Evolutionary conservation across 2,113 vertebrate species (phyloP).

Genomic region (Ahaetulla prasina): DNA sequence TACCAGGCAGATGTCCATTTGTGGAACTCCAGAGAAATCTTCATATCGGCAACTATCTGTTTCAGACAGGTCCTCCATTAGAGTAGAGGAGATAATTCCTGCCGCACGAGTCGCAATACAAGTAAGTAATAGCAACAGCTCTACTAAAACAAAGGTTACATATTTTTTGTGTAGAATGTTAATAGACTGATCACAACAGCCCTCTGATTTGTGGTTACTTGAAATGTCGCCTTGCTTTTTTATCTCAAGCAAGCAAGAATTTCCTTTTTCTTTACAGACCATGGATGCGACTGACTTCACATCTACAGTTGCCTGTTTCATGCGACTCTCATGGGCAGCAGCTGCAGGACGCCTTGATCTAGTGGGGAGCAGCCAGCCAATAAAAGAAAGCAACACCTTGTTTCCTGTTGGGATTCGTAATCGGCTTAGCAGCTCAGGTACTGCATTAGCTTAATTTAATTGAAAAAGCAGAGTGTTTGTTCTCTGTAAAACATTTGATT

Average conservation of each 20-base stretch:
- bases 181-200: not conserved
- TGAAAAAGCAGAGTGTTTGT: not conserved
- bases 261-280: slow-evolving; percentile 72
- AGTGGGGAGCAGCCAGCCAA: slow-evolving; percentile 93
- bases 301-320: slow-evolving; percentile 95
- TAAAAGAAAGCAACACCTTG: slow-evolving; percentile 90
- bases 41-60: slow-evolving; percentile 93
- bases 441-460: not conserved
- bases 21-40: slow-evolving; percentile 93
- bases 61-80: slow-evolving; percentile 94
- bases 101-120: slow-evolving; percentile 96
- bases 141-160: not conserved
- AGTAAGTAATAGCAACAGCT: slow-evolving; percentile 62
- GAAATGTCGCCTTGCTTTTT: not conserved
- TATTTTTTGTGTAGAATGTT: not conserved
- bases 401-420: slow-evolving; percentile 87
- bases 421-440: slow-evolving; percentile 96
- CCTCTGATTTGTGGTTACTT: not conserved
- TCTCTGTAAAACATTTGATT: not conserved
- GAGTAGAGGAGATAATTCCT: slow-evolving; percentile 96
- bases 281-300: slow-evolving; percentile 98
- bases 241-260: not conserved
- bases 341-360: slow-evolving; percentile 93
- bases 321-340: slow-evolving; percentile 95
- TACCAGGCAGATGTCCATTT: slow-evolving; percentile 89